Conservation (phyloP, 2,113 vertebrate species). For the Pseudorhombus dupliciocellatus region DNA sequence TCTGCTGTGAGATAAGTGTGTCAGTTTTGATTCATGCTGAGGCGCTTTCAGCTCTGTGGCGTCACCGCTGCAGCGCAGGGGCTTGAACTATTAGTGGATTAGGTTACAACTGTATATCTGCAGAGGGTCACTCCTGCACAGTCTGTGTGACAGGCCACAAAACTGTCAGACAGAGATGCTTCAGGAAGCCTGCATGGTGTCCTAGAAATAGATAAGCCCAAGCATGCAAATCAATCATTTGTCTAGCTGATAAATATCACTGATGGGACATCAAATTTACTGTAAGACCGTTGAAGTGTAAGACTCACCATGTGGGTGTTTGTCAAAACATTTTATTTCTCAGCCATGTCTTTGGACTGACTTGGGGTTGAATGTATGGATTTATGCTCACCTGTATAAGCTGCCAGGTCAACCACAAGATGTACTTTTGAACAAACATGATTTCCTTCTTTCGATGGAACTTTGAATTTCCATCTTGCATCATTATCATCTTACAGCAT, state of each 20-base stretch:
- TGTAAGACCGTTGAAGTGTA: constrained; percentile 18
- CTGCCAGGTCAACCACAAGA: neutral
- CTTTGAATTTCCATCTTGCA: neutral
- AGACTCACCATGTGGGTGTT: constrained; percentile 2
- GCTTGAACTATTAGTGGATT: constrained; percentile 38
- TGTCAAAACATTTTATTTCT: neutral
- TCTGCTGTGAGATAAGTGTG: constrained; percentile 18
- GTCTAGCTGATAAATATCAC: constrained; percentile 40
- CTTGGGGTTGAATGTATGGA: too few species aligned
- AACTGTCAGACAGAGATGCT: constrained; percentile 39
- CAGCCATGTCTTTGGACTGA: neutral
- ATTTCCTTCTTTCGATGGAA: neutral
- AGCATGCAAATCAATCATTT: constrained; percentile 52
- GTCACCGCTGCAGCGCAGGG: neutral
- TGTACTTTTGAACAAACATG: neutral
- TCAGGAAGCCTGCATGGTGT: constrained; percentile 20
- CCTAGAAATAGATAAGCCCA: constrained; percentile 46
- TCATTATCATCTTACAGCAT: neutral
- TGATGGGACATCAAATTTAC: constrained; percentile 37
- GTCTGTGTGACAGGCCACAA: constrained; percentile 37
- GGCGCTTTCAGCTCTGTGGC: neutral
- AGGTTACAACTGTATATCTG: constrained; percentile 40
- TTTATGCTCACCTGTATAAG: too few species aligned
- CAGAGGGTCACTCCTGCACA: constrained; percentile 7
- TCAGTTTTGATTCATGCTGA: constrained; percentile 12